Evolutionary conservation across 1,140 invertebrate species (phyloP).

Genomic region (Conus ventricosus): DNA sequence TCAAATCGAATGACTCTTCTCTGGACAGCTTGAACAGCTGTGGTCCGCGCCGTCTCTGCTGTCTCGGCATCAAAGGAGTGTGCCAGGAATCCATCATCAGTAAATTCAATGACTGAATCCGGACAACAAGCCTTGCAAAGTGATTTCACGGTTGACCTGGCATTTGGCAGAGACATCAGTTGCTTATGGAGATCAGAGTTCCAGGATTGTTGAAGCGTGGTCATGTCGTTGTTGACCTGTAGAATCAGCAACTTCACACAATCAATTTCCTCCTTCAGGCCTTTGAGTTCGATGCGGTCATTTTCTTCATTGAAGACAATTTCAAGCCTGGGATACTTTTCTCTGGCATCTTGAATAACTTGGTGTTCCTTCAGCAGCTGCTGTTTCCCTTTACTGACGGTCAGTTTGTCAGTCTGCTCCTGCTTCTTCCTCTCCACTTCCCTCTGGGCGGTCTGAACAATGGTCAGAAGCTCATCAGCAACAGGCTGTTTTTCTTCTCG

Average conservation of each 20-base stretch:
- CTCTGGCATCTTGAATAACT: neutral
- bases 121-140: neutral
- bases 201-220: neutral
- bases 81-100: neutral
- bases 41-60: neutral
- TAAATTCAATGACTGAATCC: neutral
- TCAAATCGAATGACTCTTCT: neutral
- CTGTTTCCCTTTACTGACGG: neutral
- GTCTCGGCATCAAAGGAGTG: neutral
- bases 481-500: neutral
- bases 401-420: neutral
- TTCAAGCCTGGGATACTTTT: neutral
- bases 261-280: neutral
- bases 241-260: neutral
- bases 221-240: neutral
- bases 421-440: neutral
- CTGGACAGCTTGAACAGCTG: neutral
- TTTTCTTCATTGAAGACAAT: neutral
- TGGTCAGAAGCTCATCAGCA: neutral
- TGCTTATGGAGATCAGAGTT: neutral
- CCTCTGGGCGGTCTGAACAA: neutral
- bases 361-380: neutral
- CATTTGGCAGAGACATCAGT: neutral
- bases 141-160: neutral
- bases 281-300: neutral